Base-by-base conservation (phyloP, 2,888 invertebrate species). In the Leptopterna dolabrata region DNA sequence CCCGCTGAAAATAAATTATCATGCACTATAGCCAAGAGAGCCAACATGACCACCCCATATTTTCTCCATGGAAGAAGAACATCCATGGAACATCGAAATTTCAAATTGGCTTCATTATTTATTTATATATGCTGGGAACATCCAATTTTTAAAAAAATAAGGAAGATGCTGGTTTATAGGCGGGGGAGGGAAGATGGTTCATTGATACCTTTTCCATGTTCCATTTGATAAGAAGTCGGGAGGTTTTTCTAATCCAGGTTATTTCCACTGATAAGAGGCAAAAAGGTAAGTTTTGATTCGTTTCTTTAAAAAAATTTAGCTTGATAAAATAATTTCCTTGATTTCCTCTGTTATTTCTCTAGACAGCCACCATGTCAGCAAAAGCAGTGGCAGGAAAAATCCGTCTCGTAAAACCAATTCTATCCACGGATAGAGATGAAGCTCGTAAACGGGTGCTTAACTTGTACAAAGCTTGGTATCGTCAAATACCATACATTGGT, bases 391-490 rank as follows among this genome's bases (percentile, higher is more conserved):
- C 73, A 0, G 73, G 73, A 29, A 30, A 73, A 11, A 47, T 89
- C 30, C 88, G 87, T 70, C 95, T 95, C 92, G 98, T 97, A 43
- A 96, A 95, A 91, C 98, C 98, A 43, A 94, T 99, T 90, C 93
- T 98, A 89, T 98, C 98, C 0, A 90, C 95, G 84, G 95, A 95
- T 91, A 93, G 92, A 71, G 93, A 92, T 3, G 98, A 98, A 92
- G 97, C 98, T 0, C 95, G 94, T 90, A 94, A 94, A 91, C 94
- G 98, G 92, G 98, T 97, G 0, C 91, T 98, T 11, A 96, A 95
- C 92, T 93, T 99, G 87, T 99, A 98, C 92, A 97, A 96, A 93
- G 96, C 97, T 87, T 99, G 98, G 98, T 97, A 96, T 92, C 95
- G 98, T 89, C 97, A 98, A 92, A 93, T 98, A 88, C 98, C 98